Conservation (phyloP, 2,797 vertebrate species). For the Choloepus didactylus region DNA sequence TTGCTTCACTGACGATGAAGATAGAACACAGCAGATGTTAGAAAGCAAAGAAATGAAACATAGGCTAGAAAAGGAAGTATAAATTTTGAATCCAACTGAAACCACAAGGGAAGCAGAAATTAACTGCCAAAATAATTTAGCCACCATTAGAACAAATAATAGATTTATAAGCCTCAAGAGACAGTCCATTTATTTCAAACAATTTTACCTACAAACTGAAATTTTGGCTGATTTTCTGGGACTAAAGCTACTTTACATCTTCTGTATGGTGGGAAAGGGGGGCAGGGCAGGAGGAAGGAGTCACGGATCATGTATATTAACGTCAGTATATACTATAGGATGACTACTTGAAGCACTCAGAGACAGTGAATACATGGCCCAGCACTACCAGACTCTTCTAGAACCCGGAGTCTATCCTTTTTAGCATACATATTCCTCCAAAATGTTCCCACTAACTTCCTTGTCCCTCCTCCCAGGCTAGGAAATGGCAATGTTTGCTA, state of each 20-base stretch:
- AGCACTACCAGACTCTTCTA: not conserved
- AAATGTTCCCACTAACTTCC: not conserved
- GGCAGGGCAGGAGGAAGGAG: not conserved
- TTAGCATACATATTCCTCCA: not conserved
- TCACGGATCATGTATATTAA: not conserved
- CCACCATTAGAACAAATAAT: conserved; percentile 39
- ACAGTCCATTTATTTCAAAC: not conserved
- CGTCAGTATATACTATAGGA: not conserved
- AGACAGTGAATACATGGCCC: no score
- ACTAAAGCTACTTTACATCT: conserved; percentile 52
- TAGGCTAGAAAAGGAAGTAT: conserved; percentile 65
- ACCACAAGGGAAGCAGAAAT: conserved; percentile 78
- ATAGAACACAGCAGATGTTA: conserved; percentile 46
- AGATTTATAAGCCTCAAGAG: conserved; percentile 23
- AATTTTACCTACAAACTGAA: not conserved
- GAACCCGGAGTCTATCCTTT: not conserved
- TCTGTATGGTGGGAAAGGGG: no score
- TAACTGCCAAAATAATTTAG: conserved; percentile 69
- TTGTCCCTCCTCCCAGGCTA: not conserved
- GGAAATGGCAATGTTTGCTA: not conserved
- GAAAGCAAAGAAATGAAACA: conserved; percentile 56
- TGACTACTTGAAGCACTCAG: no score
- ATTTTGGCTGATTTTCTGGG: conserved; percentile 47
- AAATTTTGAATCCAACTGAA: conserved; percentile 72
- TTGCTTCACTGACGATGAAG: conserved; percentile 22